Conservation (phyloP, 2,888 invertebrate species). For the Eupithecia abbreviata region DNA sequence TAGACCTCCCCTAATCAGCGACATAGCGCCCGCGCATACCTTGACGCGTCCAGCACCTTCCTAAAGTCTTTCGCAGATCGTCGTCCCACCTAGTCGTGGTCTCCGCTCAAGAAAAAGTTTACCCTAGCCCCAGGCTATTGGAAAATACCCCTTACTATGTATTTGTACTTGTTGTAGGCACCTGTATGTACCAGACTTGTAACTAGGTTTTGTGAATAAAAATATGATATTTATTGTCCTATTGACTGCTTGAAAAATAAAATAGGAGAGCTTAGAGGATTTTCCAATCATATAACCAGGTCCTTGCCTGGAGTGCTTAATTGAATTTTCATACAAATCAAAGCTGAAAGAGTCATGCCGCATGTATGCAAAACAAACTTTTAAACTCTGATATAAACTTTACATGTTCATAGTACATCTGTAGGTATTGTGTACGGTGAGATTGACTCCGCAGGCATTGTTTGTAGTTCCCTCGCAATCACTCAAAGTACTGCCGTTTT, state of each 20-base stretch:
- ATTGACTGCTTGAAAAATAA: not conserved
- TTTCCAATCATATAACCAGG: not conserved
- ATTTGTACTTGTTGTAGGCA: not conserved
- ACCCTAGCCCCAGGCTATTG: no score
- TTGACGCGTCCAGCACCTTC: no score
- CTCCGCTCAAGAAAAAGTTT: no score
- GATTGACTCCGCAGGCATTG: conserved; percentile 78
- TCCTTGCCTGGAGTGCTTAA: not conserved
- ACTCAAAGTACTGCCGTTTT: conserved; percentile 74
- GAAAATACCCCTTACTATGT: no score
- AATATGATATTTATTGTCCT: not conserved
- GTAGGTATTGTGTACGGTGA: conserved; percentile 55
- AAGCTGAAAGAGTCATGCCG: not conserved
- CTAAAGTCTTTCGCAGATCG: no score
- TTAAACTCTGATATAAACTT: not conserved
- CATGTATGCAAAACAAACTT: not conserved
- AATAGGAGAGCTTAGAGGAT: not conserved
- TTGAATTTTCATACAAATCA: not conserved
- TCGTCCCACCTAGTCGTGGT: no score
- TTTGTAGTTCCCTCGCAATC: conserved; percentile 79
- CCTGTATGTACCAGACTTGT: no score
- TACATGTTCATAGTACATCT: conserved; percentile 12
- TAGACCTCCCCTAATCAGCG: no score
- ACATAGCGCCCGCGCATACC: no score
- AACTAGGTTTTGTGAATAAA: not conserved